phyloP scores from a whole-genome alignment of 2,888 invertebrate genomes.

The Machimus atricapillus region DNA sequence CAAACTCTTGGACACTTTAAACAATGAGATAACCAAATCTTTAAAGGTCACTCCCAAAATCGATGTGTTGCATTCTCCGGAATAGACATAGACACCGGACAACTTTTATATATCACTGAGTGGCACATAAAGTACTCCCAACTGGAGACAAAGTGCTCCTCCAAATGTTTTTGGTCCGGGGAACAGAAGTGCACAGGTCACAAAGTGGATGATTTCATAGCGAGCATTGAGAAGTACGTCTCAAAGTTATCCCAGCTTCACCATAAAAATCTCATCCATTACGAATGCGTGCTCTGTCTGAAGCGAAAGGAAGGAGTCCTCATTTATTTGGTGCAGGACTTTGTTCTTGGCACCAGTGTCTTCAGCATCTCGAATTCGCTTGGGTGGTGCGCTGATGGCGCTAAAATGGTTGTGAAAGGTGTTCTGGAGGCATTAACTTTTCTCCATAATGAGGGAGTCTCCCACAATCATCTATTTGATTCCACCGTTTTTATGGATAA shows the following conservation, averaged over 20 bases:
- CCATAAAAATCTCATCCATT: constrained; percentile 77
- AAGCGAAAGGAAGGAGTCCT: constrained; percentile 70
- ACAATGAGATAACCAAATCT: neutral
- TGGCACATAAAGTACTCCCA: constrained; percentile 70
- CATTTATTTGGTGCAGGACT: constrained; percentile 76
- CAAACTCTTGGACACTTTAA: neutral
- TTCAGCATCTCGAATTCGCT: constrained; percentile 57
- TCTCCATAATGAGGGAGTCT: constrained; percentile 81
- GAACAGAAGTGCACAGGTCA: constrained; percentile 59
- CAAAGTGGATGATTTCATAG: constrained; percentile 58
- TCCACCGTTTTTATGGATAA: constrained; percentile 77
- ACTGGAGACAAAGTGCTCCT: constrained; percentile 57
- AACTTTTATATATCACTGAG: constrained; percentile 75
- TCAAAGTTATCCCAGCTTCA: constrained; percentile 73
- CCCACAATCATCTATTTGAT: constrained; percentile 82
- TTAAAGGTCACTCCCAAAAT: constrained; percentile 71
- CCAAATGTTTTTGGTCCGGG: constrained; percentile 55
- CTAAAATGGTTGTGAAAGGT: constrained; percentile 69
- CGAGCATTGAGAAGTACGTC: constrained; percentile 77
- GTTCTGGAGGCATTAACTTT: constrained; percentile 78
- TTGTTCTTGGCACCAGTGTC: constrained; percentile 64
- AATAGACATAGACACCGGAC: constrained; percentile 77
- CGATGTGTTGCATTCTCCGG: constrained; percentile 79
- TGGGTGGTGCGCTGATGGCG: constrained; percentile 63
- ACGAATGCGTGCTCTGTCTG: constrained; percentile 73